A percentile compares a stretch with the other conserved stretches of the same genome.
phyloP scores from a whole-genome alignment of 30 jellyfish, hydroid and myxozoan genomes.

The Turritopsis rubra region DNA sequence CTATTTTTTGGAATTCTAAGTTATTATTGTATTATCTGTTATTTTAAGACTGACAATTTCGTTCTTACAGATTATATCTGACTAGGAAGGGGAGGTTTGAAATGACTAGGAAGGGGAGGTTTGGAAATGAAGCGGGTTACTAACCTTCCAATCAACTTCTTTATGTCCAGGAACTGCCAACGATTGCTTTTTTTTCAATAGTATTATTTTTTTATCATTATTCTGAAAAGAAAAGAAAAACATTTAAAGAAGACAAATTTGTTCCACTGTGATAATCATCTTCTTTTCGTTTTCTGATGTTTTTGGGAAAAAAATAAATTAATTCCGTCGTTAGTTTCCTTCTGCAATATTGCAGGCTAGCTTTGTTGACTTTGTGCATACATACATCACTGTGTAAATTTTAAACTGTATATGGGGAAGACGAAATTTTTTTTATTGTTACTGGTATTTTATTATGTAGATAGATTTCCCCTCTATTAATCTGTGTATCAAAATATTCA shows the following conservation, averaged over 20 bases:
- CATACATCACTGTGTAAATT: background rate
- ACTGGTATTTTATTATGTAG: background rate
- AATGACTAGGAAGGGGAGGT: too few relatives aligned
- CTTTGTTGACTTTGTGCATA: background rate
- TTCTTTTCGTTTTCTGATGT: background rate
- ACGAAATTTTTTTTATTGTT: background rate
- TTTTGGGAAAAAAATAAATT: background rate
- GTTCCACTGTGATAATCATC: background rate
- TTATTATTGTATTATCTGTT: background rate
- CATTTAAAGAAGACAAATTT: background rate
- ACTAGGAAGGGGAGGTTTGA: too few relatives aligned
- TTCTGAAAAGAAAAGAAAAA: too few relatives aligned
- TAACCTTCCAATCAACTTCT: background rate
- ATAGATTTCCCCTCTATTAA: background rate
- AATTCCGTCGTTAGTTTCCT: background rate
- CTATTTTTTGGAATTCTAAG: background rate
- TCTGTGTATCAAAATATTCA: background rate
- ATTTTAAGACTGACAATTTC: background rate
- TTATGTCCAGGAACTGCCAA: too few relatives aligned
- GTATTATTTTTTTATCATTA: too few relatives aligned
- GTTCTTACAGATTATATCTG: background rate
- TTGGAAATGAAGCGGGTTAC: background rate
- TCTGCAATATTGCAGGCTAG: too few relatives aligned
- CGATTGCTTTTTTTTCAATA: background rate
- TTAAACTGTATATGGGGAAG: background rate